phyloP scores from a whole-genome alignment of 2,797 vertebrate genomes.

The Sphaeramia orbicularis region DNA sequence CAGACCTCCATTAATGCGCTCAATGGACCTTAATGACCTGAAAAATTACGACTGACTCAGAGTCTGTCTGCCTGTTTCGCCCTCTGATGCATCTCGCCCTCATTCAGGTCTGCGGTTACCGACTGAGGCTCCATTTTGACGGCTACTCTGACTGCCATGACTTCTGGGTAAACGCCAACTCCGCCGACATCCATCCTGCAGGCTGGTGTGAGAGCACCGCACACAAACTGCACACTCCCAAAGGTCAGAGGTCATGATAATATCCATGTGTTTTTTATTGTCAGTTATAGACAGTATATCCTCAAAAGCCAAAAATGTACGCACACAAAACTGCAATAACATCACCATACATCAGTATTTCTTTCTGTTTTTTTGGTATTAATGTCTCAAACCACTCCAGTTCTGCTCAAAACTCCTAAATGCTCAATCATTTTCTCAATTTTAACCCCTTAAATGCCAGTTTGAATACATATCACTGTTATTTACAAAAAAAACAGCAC shows the following conservation, averaged over 20 bases:
- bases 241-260: conserved; percentile 86
- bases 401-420: too few relatives aligned
- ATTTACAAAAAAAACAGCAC: too few relatives aligned
- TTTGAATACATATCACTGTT: too few relatives aligned
- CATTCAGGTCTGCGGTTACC: conserved; percentile 92
- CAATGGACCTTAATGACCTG: background rate
- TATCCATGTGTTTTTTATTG: background rate
- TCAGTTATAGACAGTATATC: too few relatives aligned
- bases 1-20: conserved; percentile 12
- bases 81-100: conserved; percentile 1
- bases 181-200: conserved; percentile 91
- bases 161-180: conserved; percentile 98
- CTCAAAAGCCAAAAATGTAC: too few relatives aligned
- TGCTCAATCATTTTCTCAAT: too few relatives aligned
- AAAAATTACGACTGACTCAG: background rate
- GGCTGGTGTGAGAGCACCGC: conserved; percentile 97
- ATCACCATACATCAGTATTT: too few relatives aligned
- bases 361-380: too few relatives aligned
- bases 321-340: too few relatives aligned
- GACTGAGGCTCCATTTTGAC: conserved; percentile 97
- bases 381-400: too few relatives aligned
- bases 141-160: conserved; percentile 98
- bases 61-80: conserved; percentile 1
- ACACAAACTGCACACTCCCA: conserved; percentile 95
- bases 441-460: too few relatives aligned